phyloP scores from a whole-genome alignment of 2,888 invertebrate genomes.

The Pseudanteris insignis region DNA sequence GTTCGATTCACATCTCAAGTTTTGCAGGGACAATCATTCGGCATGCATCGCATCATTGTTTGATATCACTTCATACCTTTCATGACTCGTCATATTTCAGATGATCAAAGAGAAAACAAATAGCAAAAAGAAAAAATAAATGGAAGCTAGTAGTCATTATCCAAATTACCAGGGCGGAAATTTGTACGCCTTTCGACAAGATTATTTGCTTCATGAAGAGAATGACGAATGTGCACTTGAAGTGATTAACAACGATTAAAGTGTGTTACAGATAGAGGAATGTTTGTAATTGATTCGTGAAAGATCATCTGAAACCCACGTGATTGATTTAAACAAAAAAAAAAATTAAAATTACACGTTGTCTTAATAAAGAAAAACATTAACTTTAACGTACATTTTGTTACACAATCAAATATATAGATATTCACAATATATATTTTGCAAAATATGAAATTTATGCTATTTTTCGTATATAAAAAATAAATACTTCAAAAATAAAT shows the following conservation, averaged over 20 bases:
- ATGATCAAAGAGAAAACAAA: conserved; percentile 27
- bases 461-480: too few relatives aligned
- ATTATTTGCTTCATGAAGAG: conserved; percentile 4
- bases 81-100: conserved; percentile 16
- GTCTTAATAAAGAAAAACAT: too few relatives aligned
- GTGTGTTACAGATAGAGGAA: too few relatives aligned
- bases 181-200: conserved; percentile 9
- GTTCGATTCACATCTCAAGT: conserved; percentile 41
- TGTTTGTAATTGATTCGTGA: background rate
- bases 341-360: too few relatives aligned
- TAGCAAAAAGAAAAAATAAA: too few relatives aligned
- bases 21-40: conserved; percentile 47
- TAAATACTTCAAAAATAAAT: too few relatives aligned
- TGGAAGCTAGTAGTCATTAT: conserved; percentile 17
- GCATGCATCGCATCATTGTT: conserved; percentile 20
- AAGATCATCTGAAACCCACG: too few relatives aligned
- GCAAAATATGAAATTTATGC: too few relatives aligned
- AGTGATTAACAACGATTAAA: background rate
- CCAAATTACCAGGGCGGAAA: conserved; percentile 1
- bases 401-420: too few relatives aligned
- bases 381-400: too few relatives aligned
- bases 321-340: too few relatives aligned
- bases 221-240: conserved; percentile 7
- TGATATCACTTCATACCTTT: conserved; percentile 31
- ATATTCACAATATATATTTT: too few relatives aligned